Evolutionary conservation across 2,888 invertebrate species (phyloP).

Genomic region (Cephus runcator): DNA sequence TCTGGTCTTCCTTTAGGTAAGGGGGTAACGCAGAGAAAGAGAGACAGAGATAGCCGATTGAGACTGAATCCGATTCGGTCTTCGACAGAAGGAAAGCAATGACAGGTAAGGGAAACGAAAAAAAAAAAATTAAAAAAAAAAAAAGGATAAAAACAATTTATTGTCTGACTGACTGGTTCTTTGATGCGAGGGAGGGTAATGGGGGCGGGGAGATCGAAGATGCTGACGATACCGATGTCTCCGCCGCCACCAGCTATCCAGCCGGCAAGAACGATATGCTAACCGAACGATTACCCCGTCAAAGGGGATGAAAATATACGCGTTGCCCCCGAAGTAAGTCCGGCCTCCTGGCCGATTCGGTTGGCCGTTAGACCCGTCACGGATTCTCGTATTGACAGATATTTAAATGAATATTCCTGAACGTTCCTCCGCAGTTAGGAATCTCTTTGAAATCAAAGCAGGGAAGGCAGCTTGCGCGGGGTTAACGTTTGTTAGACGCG

Average conservation of each 20-base stretch:
- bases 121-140: neutral
- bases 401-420: slow-evolving; percentile 64
- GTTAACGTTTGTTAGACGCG: slow-evolving; percentile 23
- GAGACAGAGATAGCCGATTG: slow-evolving; percentile 9
- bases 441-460: slow-evolving; percentile 61
- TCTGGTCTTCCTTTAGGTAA: slow-evolving; percentile 5
- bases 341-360: slow-evolving; percentile 7
- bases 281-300: neutral
- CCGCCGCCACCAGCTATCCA: neutral
- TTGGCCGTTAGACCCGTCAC: slow-evolving; percentile 29
- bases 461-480: slow-evolving; percentile 25
- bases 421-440: slow-evolving; percentile 56
- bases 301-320: neutral
- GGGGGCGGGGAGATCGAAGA: neutral
- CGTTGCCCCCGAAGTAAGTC: neutral
- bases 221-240: neutral
- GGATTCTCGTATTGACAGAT: slow-evolving; percentile 58
- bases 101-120: slow-evolving; percentile 8
- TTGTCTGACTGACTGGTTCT: neutral
- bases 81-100: neutral
- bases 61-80: neutral
- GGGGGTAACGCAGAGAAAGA: slow-evolving; percentile 24
- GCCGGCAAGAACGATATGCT: neutral
- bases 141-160: neutral
- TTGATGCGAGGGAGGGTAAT: neutral